phyloP scores from a whole-genome alignment of 2,797 vertebrate genomes.

The Molossus alvarezi region DNA sequence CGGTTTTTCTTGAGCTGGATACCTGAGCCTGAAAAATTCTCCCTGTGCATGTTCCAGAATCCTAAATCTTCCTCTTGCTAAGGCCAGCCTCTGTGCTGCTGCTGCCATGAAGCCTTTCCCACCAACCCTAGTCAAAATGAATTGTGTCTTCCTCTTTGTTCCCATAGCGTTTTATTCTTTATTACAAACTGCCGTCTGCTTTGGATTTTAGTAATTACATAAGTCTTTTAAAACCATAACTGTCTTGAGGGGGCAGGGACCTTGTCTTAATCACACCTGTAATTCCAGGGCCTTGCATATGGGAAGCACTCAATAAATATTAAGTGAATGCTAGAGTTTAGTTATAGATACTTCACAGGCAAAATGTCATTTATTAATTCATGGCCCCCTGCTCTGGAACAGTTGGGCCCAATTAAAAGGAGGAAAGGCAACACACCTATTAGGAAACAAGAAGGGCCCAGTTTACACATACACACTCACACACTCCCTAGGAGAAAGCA shows the following conservation, averaged over 20 bases:
- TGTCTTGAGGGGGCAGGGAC: not conserved
- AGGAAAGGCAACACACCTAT: slow-evolving; percentile 14
- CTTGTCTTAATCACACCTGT: not conserved
- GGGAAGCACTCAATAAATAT: slow-evolving; percentile 61
- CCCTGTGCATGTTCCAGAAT: not conserved
- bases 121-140: slow-evolving; percentile 5
- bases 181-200: slow-evolving; percentile 49
- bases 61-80: not conserved
- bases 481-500: not conserved
- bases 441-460: slow-evolving; percentile 22
- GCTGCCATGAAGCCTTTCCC: slow-evolving; percentile 2
- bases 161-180: slow-evolving; percentile 24
- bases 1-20: slow-evolving; percentile 18
- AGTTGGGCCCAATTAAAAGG: slow-evolving; percentile 18
- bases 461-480: not conserved
- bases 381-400: slow-evolving; percentile 13
- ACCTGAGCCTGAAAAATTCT: slow-evolving; percentile 6
- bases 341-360: slow-evolving; percentile 34
- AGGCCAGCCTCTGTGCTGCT: not conserved
- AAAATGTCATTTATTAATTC: slow-evolving; percentile 60
- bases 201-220: slow-evolving; percentile 63
- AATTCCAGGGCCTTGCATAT: slow-evolving; percentile 46
- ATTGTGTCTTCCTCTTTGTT: slow-evolving; percentile 45
- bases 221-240: slow-evolving; percentile 44
- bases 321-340: slow-evolving; percentile 53